Base-by-base conservation (phyloP, 2,888 invertebrate genomes). In the Theodoxus fluviatilis region DNA sequence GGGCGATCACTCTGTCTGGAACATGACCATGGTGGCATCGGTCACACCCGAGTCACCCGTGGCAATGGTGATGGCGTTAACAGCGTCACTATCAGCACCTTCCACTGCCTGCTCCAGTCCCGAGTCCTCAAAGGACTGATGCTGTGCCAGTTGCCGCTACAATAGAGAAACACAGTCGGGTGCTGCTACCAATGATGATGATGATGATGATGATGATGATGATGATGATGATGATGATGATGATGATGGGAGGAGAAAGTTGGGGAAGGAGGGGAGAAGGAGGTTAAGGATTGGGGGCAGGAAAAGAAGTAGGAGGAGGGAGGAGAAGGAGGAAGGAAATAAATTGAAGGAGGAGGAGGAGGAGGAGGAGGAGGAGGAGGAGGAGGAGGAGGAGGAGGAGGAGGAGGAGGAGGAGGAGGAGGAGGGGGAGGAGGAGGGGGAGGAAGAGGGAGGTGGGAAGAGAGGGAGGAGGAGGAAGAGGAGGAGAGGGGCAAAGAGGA, bases 1-100 rank as follows among this genome's bases (percentile, higher is more conserved):
- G n/a, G n/a, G n/a, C n/a, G n/a, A n/a, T 52, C n/a, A 52, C 52
- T 52, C 52, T 52, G 52, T 52, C n/a, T 52, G 52, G 52, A 52
- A 52, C 52, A 52, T 52, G 6, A 52, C 25, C 52, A 52, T 52
- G n/a, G 52, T 25, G n/a, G n/a, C 22, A 7, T 52, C 52, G 7
- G 52, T n/a, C n/a, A n/a, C n/a, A n/a, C n/a, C n/a, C n/a, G n/a
- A n/a, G n/a, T n/a, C n/a, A n/a, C n/a, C n/a, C n/a, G n/a, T n/a
- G n/a, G n/a, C n/a, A n/a, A n/a, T n/a, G n/a, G n/a, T n/a, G n/a
- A n/a, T n/a, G n/a, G n/a, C n/a, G n/a, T n/a, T n/a, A n/a, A n/a
- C n/a, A n/a, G n/a, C n/a, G n/a, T n/a, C n/a, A n/a, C n/a, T n/a
- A n/a, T n/a, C n/a, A n/a, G n/a, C n/a, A n/a, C n/a, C n/a, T n/a